phyloP scores from a whole-genome alignment of 2,888 invertebrate genomes.

The Drosophila villosipedis region DNA sequence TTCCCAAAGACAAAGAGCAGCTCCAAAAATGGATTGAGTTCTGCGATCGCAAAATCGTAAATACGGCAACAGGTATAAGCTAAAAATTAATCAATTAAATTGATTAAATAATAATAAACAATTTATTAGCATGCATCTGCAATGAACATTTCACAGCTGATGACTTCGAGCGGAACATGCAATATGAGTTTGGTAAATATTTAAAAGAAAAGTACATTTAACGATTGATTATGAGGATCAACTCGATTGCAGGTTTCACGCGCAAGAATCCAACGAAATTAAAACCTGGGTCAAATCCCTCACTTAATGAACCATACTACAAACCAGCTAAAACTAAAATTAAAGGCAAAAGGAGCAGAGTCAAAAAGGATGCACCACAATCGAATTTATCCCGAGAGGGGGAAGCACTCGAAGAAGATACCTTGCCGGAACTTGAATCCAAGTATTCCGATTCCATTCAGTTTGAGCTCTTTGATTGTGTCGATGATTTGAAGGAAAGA shows the following conservation, averaged over 20 bases:
- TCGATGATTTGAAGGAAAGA: slow-evolving; percentile 5
- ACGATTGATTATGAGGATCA: not conserved
- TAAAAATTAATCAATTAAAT: not conserved
- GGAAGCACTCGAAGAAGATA: no score
- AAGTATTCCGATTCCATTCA: not conserved
- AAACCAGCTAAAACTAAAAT: not conserved
- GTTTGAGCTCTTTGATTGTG: not conserved
- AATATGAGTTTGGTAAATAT: slow-evolving; percentile 58
- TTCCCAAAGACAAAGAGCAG: slow-evolving; percentile 49
- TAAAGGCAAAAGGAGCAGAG: not conserved
- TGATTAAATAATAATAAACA: not conserved
- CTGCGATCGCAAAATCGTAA: slow-evolving; percentile 47
- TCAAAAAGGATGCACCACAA: not conserved
- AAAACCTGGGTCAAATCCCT: slow-evolving; percentile 53
- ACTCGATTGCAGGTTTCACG: slow-evolving; percentile 39
- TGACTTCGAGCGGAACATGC: slow-evolving; percentile 65
- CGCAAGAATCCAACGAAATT: slow-evolving; percentile 61
- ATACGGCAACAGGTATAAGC: slow-evolving; percentile 46
- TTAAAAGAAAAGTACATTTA: not conserved
- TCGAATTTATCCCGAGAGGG: not conserved
- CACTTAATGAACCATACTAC: slow-evolving; percentile 23
- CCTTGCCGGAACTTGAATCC: not conserved
- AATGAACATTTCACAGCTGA: slow-evolving; percentile 55
- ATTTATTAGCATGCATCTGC: slow-evolving; percentile 56
- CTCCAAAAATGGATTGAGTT: slow-evolving; percentile 60